Evolutionary conservation across 1,140 invertebrate species (phyloP), one percentile per base, ranked within the genome.

Genomic region (Macrobrachium rosenbergii): DNA sequence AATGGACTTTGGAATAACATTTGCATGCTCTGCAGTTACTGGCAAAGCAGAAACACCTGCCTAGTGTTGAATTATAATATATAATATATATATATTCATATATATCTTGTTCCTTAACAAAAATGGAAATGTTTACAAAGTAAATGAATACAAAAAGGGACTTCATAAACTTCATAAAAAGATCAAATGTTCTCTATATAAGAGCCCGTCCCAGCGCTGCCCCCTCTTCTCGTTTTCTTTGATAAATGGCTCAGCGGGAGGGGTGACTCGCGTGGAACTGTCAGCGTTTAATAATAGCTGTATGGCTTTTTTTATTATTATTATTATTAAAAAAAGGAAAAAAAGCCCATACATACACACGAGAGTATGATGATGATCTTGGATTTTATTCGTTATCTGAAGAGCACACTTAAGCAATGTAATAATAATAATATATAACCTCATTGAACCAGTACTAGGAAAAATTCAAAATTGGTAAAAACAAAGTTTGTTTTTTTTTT

Each of bases 171-270:
- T 64, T 60, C 28, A 63, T 64, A 69, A 75, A 83, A 75, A 60
- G 28, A 58, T 43, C n/a, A 5, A 23, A 58, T 45, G 23, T 23
- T 82, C 60, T 62, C 28, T n/a, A 5, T 45, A 19, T 12, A 45
- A 59, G 64, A 64, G 62, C 83, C 82, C 83, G 83, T 84, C 83
- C 63, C 83, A 84, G 37, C 73, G 83, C 75, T 84, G 83, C 83
- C 83, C 73, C 83, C 83, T 84, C 83, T 63, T 10, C 77, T 76
- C 72, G 83, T 84, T 78, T 84, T 84, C 83, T 84, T 77, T 58
- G 52, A 73, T n/a, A 73, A 77, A 84, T 84, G 83, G 83, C 75
- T 84, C 83, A 84, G 83, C 75, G 21, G 75, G 83, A 84, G 83
- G 83, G 83, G 83, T 60, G 60, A 14, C 82, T 77, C 62, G 75